A percentile compares a stretch with the other conserved stretches of the same genome.
These are phyloP conservation scores for Ondatra zibethicus DNA, from an alignment of 2,113 vertebrate genomes.

Conservation along the genomic window DNA sequence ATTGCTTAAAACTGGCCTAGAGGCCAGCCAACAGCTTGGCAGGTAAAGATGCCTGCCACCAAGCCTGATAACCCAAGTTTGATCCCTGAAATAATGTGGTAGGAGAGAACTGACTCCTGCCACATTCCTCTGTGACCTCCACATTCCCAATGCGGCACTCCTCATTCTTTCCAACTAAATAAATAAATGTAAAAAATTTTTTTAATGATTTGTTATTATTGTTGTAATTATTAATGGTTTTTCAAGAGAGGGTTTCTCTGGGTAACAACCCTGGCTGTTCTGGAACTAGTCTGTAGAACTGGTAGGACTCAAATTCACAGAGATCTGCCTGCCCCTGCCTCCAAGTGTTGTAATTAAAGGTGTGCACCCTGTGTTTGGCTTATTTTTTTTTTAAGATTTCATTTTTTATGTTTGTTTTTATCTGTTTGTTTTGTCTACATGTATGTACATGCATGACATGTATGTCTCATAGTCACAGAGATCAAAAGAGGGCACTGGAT, in stretches of 20 bases:
- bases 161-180: background rate
- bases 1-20: background rate
- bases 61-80: background rate
- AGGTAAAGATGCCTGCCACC: background rate
- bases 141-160: background rate
- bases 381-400: background rate
- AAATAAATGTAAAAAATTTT: background rate
- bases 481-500: background rate
- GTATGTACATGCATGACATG: background rate
- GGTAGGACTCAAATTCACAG: background rate
- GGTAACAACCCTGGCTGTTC: background rate
- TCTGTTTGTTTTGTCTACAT: background rate
- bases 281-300: too few species aligned
- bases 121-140: background rate
- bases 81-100: background rate
- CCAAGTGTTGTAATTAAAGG: background rate
- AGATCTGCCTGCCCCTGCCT: background rate
- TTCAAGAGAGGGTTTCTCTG: background rate
- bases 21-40: background rate
- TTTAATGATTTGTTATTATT: too few species aligned
- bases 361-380: background rate
- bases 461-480: background rate
- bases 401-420: background rate
- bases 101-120: background rate
- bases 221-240: too few species aligned